Base-by-base conservation (phyloP, 2,888 invertebrate genomes). In the Amblyteles armatorius region DNA sequence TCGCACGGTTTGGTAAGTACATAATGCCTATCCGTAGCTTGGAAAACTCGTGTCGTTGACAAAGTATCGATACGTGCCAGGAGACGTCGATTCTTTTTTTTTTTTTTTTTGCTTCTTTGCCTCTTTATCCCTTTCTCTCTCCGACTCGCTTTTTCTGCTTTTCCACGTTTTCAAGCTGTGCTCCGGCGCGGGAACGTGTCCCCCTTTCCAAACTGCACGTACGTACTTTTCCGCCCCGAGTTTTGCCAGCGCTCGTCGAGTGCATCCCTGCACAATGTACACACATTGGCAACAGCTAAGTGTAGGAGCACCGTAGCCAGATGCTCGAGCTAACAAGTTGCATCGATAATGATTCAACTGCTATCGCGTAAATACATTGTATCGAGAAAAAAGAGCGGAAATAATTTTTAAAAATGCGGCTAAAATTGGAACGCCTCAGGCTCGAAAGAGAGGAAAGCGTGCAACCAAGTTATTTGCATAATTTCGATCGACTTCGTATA, bases 1-100 rank as follows among this genome's bases (percentile, higher is more conserved):
- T 9, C 48, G 48, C 29, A 74, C 48, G 26, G 29, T n/a, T 63
- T 74, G 48, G 60, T 48, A 60, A 60, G 69, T 84, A 78, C 79
- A 84, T 82, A 82, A 84, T 84, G 79, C 84, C 73, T 79, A 84
- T 85, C 76, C 79, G 76, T 71, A 79, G 67, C 82, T 82, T 55
- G 67, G 50, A 79, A 82, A 76, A 82, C 74, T 79, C 67, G 65
- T 52, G 74, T 82, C 74, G 79, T 85, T 85, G 84, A 82, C 79
- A 79, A 85, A 82, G 84, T 82, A 79, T 85, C 84, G 79, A 85
- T 79, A 85, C 84, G 84, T 84, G 84, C 69, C 48, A 69, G 73
- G 3, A 73, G 44, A 65, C 82, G 44, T 82, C 65, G 48, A 60
- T 67, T 55, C 29, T 13, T 67, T 67, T 50, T 76, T 19, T 50